Evolutionary conservation across 2,113 vertebrate genomes (phyloP), one percentile per base, ranked within the genome.

Genomic region (Crocuta crocuta): DNA sequence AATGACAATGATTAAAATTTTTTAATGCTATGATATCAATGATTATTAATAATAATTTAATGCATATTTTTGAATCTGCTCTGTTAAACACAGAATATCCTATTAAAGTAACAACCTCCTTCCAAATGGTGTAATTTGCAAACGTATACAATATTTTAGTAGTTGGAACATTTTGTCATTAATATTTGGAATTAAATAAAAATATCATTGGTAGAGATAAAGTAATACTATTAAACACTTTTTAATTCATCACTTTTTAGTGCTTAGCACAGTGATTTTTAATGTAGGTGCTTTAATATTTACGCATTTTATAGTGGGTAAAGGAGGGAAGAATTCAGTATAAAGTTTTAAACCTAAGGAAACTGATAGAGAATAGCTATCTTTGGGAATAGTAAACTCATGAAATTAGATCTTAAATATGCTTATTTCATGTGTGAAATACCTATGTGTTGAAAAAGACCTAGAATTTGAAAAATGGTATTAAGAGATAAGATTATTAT

Each of bases 351-450:
- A 88, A 92, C 12, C 11, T 82, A 45, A 66, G 55, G 55, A 92
- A 66, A 82, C 31, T 83, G 35, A 4, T 89, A 35, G 35, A 82
- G 45, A 80, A 58, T 45, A 92, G 66, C 12, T 86, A 86, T 43
- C 73, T 92, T 48, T 19, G 45, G 35, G 28, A 68, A 8, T 81
- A 55, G 43, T 88, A 35, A 74, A 65, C 68, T 96, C 23, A 66
- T 55, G 66, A 84, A 65, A 76, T 95, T 84, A 83, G n/a, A 55
- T 66, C 43, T 63, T 84, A 90, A 84, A 68, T 95, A 90, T 84
- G 31, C 48, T 76, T 16, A 74, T 87, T 90, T 90, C n/a, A 48
- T 63, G 31, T 86, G 23, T 81, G 55, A 91, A 85, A 81, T 94
- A 24, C 66, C 16, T 73, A 45, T 31, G 68, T 50, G 28, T 68